A percentile compares a stretch with the other conserved stretches of the same genome.
These are phyloP conservation scores for Cervus canadensis DNA, from an alignment of 2,113 vertebrate species.

Conservation along the genomic window DNA sequence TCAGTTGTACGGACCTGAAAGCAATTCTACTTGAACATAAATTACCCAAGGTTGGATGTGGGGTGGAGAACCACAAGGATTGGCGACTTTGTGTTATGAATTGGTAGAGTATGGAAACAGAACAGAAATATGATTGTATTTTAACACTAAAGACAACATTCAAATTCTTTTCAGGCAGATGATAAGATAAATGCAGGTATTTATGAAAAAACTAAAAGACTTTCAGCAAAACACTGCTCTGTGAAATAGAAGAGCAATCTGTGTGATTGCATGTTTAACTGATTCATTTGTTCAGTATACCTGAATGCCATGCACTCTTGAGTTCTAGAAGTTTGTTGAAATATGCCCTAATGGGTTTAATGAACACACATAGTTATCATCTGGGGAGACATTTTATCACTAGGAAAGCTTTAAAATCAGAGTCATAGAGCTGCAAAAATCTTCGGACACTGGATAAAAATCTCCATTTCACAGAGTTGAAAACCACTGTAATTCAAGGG, in stretches of 20 bases:
- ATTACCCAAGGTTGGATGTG: neutral
- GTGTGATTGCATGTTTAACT: neutral
- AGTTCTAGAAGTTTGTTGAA: neutral
- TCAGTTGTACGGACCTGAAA: neutral
- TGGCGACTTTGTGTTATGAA: neutral
- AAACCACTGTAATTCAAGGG: neutral
- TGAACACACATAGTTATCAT: neutral
- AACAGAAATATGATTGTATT: constrained; percentile 25
- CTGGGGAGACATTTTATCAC: neutral
- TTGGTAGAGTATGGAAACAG: neutral
- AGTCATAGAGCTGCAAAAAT: neutral
- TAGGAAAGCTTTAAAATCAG: neutral
- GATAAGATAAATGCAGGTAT: neutral
- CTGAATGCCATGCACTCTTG: neutral
- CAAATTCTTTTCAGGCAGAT: neutral
- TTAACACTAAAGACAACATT: neutral
- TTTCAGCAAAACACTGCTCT: neutral
- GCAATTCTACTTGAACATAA: neutral
- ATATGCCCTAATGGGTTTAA: neutral
- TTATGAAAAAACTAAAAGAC: neutral
- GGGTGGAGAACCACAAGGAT: neutral
- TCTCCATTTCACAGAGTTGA: neutral
- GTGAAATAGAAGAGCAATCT: neutral
- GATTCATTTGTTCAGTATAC: neutral
- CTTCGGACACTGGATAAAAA: neutral